phyloP scores from a whole-genome alignment of 1,140 invertebrate genomes.

The Drosophila mojavensis region DNA sequence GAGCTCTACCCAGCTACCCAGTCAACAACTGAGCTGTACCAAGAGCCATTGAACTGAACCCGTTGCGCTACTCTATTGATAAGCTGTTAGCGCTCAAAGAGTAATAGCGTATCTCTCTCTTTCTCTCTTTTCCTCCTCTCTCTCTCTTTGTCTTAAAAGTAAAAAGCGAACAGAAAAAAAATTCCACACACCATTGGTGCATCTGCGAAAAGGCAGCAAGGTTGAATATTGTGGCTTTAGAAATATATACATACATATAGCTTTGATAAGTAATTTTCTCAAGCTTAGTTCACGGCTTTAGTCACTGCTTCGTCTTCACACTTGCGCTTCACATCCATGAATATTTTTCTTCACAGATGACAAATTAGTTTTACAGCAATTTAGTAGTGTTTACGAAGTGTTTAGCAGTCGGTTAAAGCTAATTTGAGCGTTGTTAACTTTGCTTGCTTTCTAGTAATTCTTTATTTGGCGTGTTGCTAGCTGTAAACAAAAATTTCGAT shows the following conservation, averaged over 20 bases:
- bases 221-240: too few relatives aligned
- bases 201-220: neutral
- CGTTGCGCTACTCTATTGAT: constrained; percentile 10
- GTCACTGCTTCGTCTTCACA: too few relatives aligned
- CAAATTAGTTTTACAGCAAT: too few relatives aligned
- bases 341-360: too few relatives aligned
- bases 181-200: neutral
- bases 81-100: constrained; percentile 15
- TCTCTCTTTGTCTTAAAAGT: constrained; percentile 13
- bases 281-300: too few relatives aligned
- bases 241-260: too few relatives aligned
- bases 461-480: constrained; percentile 2
- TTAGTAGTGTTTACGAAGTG: neutral
- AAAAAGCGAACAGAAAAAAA: neutral
- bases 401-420: neutral
- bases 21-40: constrained; percentile 21
- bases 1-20: neutral
- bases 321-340: too few relatives aligned
- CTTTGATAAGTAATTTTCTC: too few relatives aligned
- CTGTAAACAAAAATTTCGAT: constrained; percentile 11
- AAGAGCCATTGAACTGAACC: constrained; percentile 39
- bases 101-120: neutral
- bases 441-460: neutral
- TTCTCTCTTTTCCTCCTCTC: neutral
- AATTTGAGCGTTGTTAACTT: neutral